Evolutionary conservation across 2,888 invertebrate genomes (phyloP).

Genomic region (Reticulitermes lucifugus): DNA sequence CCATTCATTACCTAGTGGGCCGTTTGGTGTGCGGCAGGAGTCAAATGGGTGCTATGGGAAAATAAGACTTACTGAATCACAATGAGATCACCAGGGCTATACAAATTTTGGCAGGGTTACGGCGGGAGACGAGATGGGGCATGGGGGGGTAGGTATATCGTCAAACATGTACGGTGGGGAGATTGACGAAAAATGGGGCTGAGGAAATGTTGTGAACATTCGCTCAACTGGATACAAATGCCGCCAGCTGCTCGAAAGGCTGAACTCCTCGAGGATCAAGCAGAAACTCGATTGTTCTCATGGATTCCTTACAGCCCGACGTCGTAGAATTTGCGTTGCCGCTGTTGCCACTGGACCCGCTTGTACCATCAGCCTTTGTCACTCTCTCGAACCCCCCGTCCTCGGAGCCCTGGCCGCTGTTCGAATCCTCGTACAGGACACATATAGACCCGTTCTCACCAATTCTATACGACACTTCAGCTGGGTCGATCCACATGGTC

Average conservation of each 20-base stretch:
- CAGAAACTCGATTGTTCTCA: constrained; percentile 53
- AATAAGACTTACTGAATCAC: background rate
- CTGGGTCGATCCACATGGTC: constrained; percentile 82
- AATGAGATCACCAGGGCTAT: constrained; percentile 40
- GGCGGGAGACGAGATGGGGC: constrained; percentile 36
- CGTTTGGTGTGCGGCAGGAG: background rate
- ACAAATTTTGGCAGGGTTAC: constrained; percentile 41
- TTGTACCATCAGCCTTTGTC: constrained; percentile 19
- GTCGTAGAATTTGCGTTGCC: constrained; percentile 16
- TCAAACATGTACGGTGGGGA: constrained; percentile 31
- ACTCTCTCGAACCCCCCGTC: constrained; percentile 22
- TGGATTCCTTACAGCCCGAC: constrained; percentile 55
- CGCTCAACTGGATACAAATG: constrained; percentile 56
- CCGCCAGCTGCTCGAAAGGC: constrained; percentile 55
- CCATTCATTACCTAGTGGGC: background rate
- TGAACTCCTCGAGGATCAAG: constrained; percentile 55
- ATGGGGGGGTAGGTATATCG: background rate
- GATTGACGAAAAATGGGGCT: constrained; percentile 14
- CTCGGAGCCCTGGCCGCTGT: background rate
- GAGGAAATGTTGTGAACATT: background rate
- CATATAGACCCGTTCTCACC: constrained; percentile 75
- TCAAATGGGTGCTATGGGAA: background rate
- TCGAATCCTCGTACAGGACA: constrained; percentile 64
- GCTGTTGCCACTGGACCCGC: background rate
- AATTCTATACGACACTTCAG: constrained; percentile 76